Conservation (phyloP, 2,888 invertebrate species). For the Anthrax anthrax region DNA sequence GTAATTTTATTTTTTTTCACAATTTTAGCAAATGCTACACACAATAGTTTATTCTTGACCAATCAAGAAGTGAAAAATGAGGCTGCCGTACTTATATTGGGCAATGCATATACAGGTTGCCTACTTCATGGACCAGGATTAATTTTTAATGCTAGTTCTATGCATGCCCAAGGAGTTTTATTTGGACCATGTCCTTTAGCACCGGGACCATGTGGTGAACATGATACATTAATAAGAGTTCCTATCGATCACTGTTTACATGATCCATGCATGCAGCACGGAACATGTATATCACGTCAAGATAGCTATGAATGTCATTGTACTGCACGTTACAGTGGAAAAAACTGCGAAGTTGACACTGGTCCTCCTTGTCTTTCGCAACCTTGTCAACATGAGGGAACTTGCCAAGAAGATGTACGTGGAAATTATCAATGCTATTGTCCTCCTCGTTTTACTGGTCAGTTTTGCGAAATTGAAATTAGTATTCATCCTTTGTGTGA, state of each 20-base stretch:
- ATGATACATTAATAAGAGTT: constrained; percentile 39
- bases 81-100: constrained; percentile 60
- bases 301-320: constrained; percentile 77
- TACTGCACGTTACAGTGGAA: constrained; percentile 68
- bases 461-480: constrained; percentile 57
- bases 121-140: constrained; percentile 76
- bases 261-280: constrained; percentile 73
- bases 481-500: constrained; percentile 56
- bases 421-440: constrained; percentile 63
- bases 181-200: constrained; percentile 67
- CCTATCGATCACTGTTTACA: constrained; percentile 58
- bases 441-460: constrained; percentile 49
- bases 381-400: constrained; percentile 61
- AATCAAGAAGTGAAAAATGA: constrained; percentile 56
- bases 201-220: constrained; percentile 48
- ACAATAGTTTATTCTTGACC: constrained; percentile 57
- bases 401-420: constrained; percentile 50
- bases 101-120: constrained; percentile 70
- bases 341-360: constrained; percentile 72
- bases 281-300: constrained; percentile 58
- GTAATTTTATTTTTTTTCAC: constrained; percentile 3
- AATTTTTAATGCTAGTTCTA: constrained; percentile 51
- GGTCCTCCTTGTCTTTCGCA: constrained; percentile 55
- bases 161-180: constrained; percentile 50
- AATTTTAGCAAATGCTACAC: constrained; percentile 54